Conservation (phyloP, 1,140 invertebrate species). For the Neodiprion pinetum region DNA sequence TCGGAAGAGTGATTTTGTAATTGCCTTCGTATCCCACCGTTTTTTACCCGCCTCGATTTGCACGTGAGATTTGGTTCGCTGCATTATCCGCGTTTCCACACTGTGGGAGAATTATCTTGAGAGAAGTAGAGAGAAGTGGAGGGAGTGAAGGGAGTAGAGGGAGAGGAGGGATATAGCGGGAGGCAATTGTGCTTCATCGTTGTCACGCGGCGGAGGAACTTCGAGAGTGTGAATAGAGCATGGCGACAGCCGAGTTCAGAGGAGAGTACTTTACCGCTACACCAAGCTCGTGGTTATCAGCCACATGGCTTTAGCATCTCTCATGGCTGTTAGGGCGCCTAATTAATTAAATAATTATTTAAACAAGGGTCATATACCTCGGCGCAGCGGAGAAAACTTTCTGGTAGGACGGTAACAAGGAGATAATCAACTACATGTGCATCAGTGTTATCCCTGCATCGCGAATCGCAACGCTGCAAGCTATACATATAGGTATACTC, state of each 20-base stretch:
- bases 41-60: too few relatives aligned
- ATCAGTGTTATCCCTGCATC: too few relatives aligned
- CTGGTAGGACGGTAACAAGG: not conserved
- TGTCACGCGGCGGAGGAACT: conserved; percentile 23
- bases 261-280: conserved; percentile 47
- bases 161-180: not conserved
- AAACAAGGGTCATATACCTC: not conserved
- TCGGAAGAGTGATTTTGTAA: too few relatives aligned
- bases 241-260: conserved; percentile 22
- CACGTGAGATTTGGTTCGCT: not conserved
- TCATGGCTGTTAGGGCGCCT: not conserved
- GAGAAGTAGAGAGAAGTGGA: not conserved
- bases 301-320: not conserved
- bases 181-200: conserved; percentile 14
- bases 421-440: not conserved
- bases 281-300: not conserved
- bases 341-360: conserved; percentile 5
- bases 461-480: too few relatives aligned
- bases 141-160: not conserved
- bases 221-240: not conserved
- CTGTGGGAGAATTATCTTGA: not conserved
- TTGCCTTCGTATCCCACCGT: too few relatives aligned
- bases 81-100: not conserved
- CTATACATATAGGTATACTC: too few relatives aligned
- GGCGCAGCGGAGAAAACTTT: not conserved